Evolutionary conservation across 2,113 vertebrate species (phyloP), one percentile per base, ranked within the genome.

Genomic region (Coryphaenoides rupestris): DNA sequence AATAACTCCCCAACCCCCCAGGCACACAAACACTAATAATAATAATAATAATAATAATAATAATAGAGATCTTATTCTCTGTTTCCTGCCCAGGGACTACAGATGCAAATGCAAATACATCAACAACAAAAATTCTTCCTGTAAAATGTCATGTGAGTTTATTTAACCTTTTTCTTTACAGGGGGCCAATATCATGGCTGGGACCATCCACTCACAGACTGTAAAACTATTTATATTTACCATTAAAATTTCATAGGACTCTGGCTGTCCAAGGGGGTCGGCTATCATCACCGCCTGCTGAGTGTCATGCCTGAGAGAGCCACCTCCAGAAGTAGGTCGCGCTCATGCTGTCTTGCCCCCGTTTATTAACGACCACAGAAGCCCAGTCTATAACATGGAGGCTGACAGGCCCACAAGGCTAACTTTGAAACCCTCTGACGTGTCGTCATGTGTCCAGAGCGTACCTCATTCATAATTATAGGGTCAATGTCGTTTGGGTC

Each of bases 271-370:
- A n/a, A n/a, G n/a, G 15, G 19, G 53, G 21, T n/a, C 16, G 73
- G 3, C 16, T 73, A 40, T 40, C 33, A 40, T n/a, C n/a, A n/a
- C n/a, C n/a, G n/a, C 33, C 33, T 12, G 33, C 33, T 40, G 33
- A 40, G 9, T n/a, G 72, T 62, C 62, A 58, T 72, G 66, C 60
- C 65, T 75, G 64, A 70, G 62, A 75, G 70, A 75, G 64, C 63
- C 74, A 70, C 70, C 65, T 47, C 14, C 60, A 61, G 64, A 87
- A 87, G 76, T 87, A 79, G 86, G 87, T 87, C 89, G 86, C 2
- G 28, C 63, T 83, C 71, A 63, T 19, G 26, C 68, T 23, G 33
- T 65, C 46, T 28, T 70, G 87, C 84, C 81, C 26, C 45, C 59
- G 58, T 49, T 26, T 5, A 84, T 88, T 83, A 86, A 60, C 1